Evolutionary conservation across 2,888 invertebrate species (phyloP), one percentile per base, ranked within the genome.

Genomic region (Zelleria hepariella): DNA sequence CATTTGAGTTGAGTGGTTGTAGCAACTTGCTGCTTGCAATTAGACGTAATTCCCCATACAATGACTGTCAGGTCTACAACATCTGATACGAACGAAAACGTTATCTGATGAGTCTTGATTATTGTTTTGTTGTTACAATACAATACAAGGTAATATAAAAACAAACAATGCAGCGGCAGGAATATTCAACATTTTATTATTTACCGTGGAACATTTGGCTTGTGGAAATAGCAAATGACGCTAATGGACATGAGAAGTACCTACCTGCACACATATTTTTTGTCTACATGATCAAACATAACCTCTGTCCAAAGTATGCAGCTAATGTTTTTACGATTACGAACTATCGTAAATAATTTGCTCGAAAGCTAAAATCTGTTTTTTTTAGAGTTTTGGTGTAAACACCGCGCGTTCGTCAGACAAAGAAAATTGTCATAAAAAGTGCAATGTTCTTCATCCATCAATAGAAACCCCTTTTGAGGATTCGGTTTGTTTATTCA

Each of bases 81-180:
- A 26, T 24, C 48, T 57, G n/a, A 15, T 65, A 62, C 62, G 57
- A 62, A 61, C 62, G 64, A 63, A 65, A 66, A 67, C 55, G 59
- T 65, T 63, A 63, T 63, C 60, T 67, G 67, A 66, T 64, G 61
- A 65, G 21, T 32, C 24, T 48, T 25, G 61, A 68, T 68, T 62
- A 71, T 71, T 69, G 68, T 68, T 68, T 63, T 52, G 59, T 64
- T 63, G 60, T 63, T 66, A 64, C 32, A 42, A 42, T 66, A 64
- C 32, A 42, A 42, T 42, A 42, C 32, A 42, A 42, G 32, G 32
- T 42, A 42, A 42, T 42, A 42, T 42, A 42, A 42, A 42, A 42
- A 42, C 32, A 42, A 42, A 42, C 32, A 42, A 42, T 42, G 32
- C 32, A 42, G 15, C 15, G 10, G 4, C 15, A 42, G 15, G 5